These are phyloP conservation scores for Austrolebias charrua DNA, from an alignment of 2,797 vertebrate species.

Conservation along the genomic window DNA sequence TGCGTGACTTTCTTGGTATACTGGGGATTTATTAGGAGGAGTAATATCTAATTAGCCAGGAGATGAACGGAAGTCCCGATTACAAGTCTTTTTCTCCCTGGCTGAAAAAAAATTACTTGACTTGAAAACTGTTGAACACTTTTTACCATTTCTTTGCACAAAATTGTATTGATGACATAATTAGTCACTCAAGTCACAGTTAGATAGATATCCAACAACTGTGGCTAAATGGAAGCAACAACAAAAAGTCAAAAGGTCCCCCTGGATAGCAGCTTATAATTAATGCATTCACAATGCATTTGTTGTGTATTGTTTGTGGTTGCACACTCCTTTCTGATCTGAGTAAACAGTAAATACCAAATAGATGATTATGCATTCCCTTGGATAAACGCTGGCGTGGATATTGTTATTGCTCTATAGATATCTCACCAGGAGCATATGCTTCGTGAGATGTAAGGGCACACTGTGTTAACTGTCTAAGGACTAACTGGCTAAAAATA, in stretches of 20 bases:
- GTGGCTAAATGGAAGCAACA: neutral
- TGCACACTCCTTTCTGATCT: neutral
- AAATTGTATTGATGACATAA: no score
- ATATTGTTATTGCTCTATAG: conserved; percentile 9
- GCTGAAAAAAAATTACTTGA: neutral
- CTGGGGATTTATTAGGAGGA: neutral
- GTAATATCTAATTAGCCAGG: neutral
- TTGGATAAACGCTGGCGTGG: conserved; percentile 14
- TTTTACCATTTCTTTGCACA: neutral
- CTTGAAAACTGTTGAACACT: neutral
- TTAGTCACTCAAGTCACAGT: neutral
- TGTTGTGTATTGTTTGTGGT: neutral
- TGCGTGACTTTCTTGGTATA: conserved; percentile 6
- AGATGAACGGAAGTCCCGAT: neutral
- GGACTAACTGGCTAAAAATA: conserved; percentile 67
- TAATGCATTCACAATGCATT: neutral
- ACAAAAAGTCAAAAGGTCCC: neutral
- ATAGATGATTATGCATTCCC: neutral
- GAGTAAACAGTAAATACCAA: neutral
- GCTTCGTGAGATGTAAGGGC: conserved; percentile 39
- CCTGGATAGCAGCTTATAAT: neutral
- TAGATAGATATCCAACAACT: neutral
- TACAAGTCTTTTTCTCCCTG: neutral
- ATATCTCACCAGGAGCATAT: conserved; percentile 22
- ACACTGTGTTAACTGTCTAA: conserved; percentile 62